Evolutionary conservation across 2,888 invertebrate genomes (phyloP).

Genomic region (Drosophila paramelanica): DNA sequence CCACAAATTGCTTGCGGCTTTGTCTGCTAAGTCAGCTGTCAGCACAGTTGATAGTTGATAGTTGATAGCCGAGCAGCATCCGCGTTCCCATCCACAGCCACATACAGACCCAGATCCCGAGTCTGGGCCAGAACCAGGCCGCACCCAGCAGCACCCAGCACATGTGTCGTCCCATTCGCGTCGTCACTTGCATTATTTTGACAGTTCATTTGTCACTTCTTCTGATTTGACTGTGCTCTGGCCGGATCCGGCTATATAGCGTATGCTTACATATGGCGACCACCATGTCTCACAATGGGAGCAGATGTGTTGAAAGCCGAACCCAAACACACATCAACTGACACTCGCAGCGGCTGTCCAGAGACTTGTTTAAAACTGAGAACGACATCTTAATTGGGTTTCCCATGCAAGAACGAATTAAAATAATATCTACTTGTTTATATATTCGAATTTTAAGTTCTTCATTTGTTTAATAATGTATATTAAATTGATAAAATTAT

Average conservation of each 20-base stretch:
- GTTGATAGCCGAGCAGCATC: constrained; percentile 42
- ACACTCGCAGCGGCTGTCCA: constrained; percentile 21
- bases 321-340: constrained; percentile 43
- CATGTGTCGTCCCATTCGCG: constrained; percentile 65
- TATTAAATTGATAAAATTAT: too few species aligned
- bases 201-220: constrained; percentile 77
- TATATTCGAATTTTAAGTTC: too few species aligned
- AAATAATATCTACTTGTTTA: too few species aligned
- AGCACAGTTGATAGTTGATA: constrained; percentile 27
- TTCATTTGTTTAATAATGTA: too few species aligned
- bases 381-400: constrained; percentile 45
- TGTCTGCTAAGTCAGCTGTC: constrained; percentile 66
- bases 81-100: constrained; percentile 1
- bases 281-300: constrained; percentile 36
- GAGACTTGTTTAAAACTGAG: constrained; percentile 2
- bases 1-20: constrained; percentile 58
- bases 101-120: neutral
- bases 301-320: constrained; percentile 53
- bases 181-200: constrained; percentile 75
- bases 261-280: constrained; percentile 48
- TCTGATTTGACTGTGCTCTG: constrained; percentile 66
- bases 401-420: neutral
- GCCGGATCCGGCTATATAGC: constrained; percentile 23
- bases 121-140: constrained; percentile 30
- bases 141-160: constrained; percentile 52